These are phyloP conservation scores for Chascanopsetta lugubris DNA, from an alignment of 2,113 vertebrate genomes.

Conservation along the genomic window DNA sequence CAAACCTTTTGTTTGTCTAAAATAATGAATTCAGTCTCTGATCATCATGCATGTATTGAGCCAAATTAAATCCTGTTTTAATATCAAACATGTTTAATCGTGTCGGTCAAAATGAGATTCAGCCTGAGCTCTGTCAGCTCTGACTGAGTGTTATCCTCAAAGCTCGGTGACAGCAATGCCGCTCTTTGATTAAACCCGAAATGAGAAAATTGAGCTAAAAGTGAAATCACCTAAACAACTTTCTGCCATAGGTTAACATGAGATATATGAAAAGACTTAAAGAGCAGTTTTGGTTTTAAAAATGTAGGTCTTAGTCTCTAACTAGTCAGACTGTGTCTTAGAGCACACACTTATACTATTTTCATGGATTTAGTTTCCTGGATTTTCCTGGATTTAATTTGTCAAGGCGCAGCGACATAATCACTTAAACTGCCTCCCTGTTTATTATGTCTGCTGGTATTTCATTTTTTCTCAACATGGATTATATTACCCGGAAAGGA, in stretches of 20 bases:
- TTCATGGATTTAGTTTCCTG: conserved; percentile 65
- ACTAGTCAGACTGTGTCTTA: conserved; percentile 29
- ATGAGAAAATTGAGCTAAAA: conserved; percentile 36
- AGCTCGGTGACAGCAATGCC: conserved; percentile 15
- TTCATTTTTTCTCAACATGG: conserved; percentile 60
- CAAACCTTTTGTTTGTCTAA: not conserved
- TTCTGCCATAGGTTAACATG: conserved; percentile 15
- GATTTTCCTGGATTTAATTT: conserved; percentile 74
- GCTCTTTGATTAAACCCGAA: conserved; percentile 20
- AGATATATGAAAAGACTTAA: conserved; percentile 29
- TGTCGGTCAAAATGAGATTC: conserved; percentile 12
- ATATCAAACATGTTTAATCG: conserved; percentile 12
- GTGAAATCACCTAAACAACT: conserved; percentile 37
- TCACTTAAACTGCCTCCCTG: conserved; percentile 69
- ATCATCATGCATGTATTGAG: not conserved
- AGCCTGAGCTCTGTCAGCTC: not conserved
- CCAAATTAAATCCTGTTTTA: not conserved
- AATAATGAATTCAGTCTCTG: not conserved
- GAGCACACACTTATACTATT: conserved; percentile 55
- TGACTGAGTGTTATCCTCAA: not conserved
- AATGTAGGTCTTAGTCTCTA: conserved; percentile 27
- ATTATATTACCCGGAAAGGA: conserved; percentile 46
- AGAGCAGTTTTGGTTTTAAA: conserved; percentile 33
- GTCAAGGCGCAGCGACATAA: conserved; percentile 58
- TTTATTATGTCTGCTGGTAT: conserved; percentile 67